Evolutionary conservation across 2,797 vertebrate species (phyloP).

Genomic region (Rhynchotus rufescens): DNA sequence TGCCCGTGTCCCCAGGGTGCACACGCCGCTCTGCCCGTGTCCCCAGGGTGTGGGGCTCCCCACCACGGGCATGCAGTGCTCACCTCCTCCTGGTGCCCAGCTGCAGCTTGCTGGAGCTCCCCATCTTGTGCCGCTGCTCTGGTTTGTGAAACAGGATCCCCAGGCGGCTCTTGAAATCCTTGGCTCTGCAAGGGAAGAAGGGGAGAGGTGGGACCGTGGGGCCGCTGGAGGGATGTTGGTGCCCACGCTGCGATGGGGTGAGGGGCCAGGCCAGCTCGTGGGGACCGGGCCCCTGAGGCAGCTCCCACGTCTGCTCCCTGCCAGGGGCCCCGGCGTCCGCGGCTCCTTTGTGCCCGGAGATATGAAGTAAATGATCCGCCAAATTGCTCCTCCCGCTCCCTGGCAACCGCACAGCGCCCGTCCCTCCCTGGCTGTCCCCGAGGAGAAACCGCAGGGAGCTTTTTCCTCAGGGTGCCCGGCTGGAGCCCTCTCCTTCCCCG

Average conservation of each 20-base stretch:
- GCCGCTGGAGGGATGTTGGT: background rate
- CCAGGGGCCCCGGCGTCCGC: background rate
- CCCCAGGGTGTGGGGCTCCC: too few species aligned
- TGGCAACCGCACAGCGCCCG: background rate
- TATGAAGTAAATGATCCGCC: background rate
- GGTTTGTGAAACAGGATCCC: constrained; percentile 88
- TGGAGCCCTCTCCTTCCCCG: background rate
- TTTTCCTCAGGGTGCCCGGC: background rate
- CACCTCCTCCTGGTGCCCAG: constrained; percentile 72
- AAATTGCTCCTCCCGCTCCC: background rate
- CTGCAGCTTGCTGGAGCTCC: constrained; percentile 64
- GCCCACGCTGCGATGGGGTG: too few species aligned
- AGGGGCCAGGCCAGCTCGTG: fast-evolving
- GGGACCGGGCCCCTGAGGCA: background rate
- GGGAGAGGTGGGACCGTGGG: background rate
- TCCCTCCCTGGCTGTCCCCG: background rate
- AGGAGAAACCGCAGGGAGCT: background rate
- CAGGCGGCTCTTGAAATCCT: constrained; percentile 90
- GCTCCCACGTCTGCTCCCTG: background rate
- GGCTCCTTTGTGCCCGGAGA: background rate
- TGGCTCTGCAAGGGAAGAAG: constrained; percentile 83
- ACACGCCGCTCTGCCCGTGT: background rate
- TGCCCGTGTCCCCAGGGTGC: too few species aligned
- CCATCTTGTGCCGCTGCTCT: constrained; percentile 69
- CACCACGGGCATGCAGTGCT: background rate